Base-by-base conservation (phyloP, 2,888 invertebrate species). In the Limnephilus marmoratus region DNA sequence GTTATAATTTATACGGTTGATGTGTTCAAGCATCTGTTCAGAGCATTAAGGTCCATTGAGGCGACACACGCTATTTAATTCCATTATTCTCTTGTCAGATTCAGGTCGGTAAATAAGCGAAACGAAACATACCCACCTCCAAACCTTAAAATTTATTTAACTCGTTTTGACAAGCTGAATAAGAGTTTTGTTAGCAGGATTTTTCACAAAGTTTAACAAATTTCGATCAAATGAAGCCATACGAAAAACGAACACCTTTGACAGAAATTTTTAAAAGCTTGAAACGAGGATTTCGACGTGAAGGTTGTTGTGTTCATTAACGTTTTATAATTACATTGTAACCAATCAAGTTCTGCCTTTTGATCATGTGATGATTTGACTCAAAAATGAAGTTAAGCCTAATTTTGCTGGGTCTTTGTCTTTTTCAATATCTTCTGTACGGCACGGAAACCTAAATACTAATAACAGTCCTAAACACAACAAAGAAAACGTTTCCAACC, bases 71-170 rank as follows among this genome's bases (percentile, higher is more conserved):
- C 87, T 87, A 31, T 87, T 87, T 49, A 87, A 31, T 31, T 49
- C 87, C 45, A 87, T 87, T 87, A 87, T 31, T 31, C 18, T 45
- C 31, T 31, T 53, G 87, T 49, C 87, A 87, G 87, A 49, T 68
- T 53, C 49, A 49, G 29, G 29, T 29, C 68, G 87, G 49, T 53
- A 87, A 87, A 49, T 87, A 49, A 31, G 49, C 18, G 53, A 87
- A 87, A 31, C 87, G 49, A 53, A 49, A 37, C 31, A 37, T 49
- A 53, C 15, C 49, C 18, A 83, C 83, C 37, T 53, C 68, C 68
- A n/a, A 68, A 53, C 49, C 53, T 68, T 49, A 45, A 18, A 29
- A 86, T 45, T 49, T 86, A 13, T 49, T 49, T 53, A 68, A 87
- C 87, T 87, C 49, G 68, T 49, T 87, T 31, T 53, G 31, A 86